phyloP scores from a whole-genome alignment of 2,797 vertebrate species.

The Hylomyscus alleni region DNA sequence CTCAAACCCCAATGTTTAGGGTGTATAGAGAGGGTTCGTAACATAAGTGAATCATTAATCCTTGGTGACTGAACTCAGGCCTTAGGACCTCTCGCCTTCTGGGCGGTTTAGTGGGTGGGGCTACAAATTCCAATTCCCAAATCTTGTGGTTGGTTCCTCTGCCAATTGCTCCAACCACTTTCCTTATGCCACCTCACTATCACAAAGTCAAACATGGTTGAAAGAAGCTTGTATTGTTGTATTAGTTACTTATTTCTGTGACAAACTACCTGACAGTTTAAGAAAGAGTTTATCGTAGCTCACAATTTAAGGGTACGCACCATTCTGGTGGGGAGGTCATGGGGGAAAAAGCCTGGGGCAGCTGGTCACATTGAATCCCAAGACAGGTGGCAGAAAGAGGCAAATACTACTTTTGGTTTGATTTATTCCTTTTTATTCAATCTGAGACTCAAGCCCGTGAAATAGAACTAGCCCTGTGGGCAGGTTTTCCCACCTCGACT shows the following conservation, averaged over 20 bases:
- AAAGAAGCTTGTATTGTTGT: not conserved
- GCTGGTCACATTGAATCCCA: not conserved
- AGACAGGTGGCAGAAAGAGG: not conserved
- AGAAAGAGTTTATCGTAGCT: not conserved
- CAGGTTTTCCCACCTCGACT: not conserved
- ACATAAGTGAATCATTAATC: not conserved
- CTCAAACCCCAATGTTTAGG: not conserved
- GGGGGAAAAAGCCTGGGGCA: too few species aligned
- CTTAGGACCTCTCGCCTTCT: not conserved
- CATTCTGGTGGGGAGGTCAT: not conserved
- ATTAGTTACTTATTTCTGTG: not conserved
- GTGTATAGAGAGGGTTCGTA: not conserved
- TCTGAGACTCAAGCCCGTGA: not conserved
- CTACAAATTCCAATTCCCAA: not conserved
- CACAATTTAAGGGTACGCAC: not conserved
- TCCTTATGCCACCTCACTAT: not conserved
- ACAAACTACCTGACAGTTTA: not conserved
- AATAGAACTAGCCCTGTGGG: not conserved
- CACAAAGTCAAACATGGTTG: not conserved
- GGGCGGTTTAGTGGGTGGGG: too few species aligned
- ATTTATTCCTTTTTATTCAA: conserved; percentile 5
- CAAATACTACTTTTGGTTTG: not conserved
- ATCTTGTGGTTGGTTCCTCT: not conserved
- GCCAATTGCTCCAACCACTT: not conserved
- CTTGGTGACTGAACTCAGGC: not conserved